Base-by-base conservation (phyloP, 2,888 invertebrate genomes). In the Erynnis tages region DNA sequence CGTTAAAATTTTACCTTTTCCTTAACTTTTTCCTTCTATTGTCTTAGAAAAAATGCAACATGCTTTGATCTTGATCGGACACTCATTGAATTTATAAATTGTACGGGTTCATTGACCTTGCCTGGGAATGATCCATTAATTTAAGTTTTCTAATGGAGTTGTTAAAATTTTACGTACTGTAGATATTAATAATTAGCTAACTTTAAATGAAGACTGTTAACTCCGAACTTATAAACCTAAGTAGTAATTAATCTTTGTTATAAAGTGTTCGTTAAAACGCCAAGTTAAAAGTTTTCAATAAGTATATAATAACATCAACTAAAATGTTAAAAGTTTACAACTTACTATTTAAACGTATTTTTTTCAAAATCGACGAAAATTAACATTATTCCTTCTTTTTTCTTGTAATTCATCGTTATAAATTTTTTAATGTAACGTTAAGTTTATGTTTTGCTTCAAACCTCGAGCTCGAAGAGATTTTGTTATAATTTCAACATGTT, bases 101-200 rank as follows among this genome's bases (percentile, higher is more conserved):
- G 19, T 13, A n/a, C 10, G 10, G 34, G 48, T 32, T 40, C 48
- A 49, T 17, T 41, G 49, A 25, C 49, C 32, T 34, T 4, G 48
- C 32, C 40, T 41, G n/a, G 17, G n/a, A 19, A 25, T 23, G 40
- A 16, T 40, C 32, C 13, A 40, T 30, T 48, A 49, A 49, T 41
- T 41, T 49, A 17, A 38, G 30, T 41, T 41, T 14, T 32, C 4
- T 49, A 41, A 30, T 23, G 47, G 23, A 48, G 38, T 48, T 30
- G 14, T 48, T 3, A 48, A 48, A 30, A 21, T 48, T 38, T 17
- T 38, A 19, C n/a, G 19, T 37, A 30, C 13, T 21, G 19, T 38
- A 30, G 29, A 46, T 35, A 38, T 38, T 48, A 19, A 38, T 48
- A 38, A 48, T 48, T 30, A 48, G 13, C 46, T 10, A 38, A 48